Base-by-base conservation (phyloP, 2,888 invertebrate species). In the Callyntrura guangdongensis region DNA sequence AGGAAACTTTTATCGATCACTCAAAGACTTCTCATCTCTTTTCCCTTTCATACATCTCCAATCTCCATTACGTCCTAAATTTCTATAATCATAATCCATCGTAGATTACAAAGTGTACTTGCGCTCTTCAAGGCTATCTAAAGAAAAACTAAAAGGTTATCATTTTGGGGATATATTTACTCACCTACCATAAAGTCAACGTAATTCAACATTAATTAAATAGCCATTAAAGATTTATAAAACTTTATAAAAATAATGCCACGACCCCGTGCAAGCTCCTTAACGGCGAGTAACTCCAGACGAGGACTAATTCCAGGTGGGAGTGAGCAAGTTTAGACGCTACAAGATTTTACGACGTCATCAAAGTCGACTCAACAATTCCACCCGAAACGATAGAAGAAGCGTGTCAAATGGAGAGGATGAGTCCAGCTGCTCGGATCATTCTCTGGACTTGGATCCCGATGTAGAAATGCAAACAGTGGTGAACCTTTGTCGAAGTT, bases 391-490 rank as follows among this genome's bases (percentile, higher is more conserved):
- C 1, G 45, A 0, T 4, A 69, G 69, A 22, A 22, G 20, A 3
- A 9, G n/a, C 11, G 11, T 12, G 0, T 0, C 9, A 36, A 56
- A 84, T 53, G 49, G 25, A 6, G 87, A 87, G 4, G 88, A 88
- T 5, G 88, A 88, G 1, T 64, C 72, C 8, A 64, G 49, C 17
- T 84, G 69, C 47, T 79, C 74, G 1, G 91, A 91, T 22, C 88
- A 91, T 47, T 88, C 89, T 3, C 47, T 91, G 47, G 91, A 91
- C 14, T 45, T 79, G n/a, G 91, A 91, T 67, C 91, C 91, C 0
- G 91, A 91, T 61, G 59, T 14, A 17, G 88, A 91, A 69, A 89
- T 89, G 17, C 77, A 91, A 59, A 84, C 53, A 14, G 85, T 82
- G 2, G 88, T 85, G 5, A 81, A 79, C 20, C 81, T 45, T 17